Evolutionary conservation across 2,888 invertebrate genomes (phyloP).

Genomic region (Sthenelais limicola): DNA sequence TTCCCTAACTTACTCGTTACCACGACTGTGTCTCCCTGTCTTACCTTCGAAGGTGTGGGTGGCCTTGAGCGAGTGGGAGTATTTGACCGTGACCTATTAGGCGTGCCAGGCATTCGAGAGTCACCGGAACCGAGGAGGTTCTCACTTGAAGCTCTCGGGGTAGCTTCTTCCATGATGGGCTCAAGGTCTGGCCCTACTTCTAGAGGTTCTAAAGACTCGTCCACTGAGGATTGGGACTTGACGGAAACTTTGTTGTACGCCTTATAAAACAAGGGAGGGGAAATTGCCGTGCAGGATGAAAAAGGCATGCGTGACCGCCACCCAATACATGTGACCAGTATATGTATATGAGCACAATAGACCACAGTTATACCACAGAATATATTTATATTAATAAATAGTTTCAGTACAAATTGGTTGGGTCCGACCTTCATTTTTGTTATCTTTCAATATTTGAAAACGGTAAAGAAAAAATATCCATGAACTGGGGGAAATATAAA

Average conservation of each 20-base stretch:
- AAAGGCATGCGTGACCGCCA: too few species aligned
- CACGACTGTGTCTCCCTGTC: neutral
- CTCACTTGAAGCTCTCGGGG: constrained; percentile 9
- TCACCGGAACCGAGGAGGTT: constrained; percentile 16
- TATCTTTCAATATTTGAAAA: too few species aligned
- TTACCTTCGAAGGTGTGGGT: constrained; percentile 28
- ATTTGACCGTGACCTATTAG: constrained; percentile 26
- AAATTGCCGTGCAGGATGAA: too few species aligned
- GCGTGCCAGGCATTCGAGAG: constrained; percentile 17
- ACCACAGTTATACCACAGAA: too few species aligned
- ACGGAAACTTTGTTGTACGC: constrained; percentile 19
- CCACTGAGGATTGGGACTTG: neutral
- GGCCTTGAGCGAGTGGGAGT: constrained; percentile 35
- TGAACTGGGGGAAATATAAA: too few species aligned
- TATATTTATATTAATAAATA: too few species aligned
- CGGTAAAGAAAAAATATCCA: too few species aligned
- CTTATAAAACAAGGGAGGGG: constrained; percentile 18
- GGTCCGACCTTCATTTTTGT: too few species aligned
- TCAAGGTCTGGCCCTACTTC: constrained; percentile 49
- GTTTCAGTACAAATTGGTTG: too few species aligned
- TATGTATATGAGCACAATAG: too few species aligned
- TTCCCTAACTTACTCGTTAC: too few species aligned
- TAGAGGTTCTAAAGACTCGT: constrained; percentile 49
- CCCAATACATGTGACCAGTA: too few species aligned
- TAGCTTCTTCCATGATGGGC: constrained; percentile 50